These are phyloP conservation scores for Tetragonula carbonaria DNA, from an alignment of 2,888 invertebrate genomes.

Conservation along the genomic window DNA sequence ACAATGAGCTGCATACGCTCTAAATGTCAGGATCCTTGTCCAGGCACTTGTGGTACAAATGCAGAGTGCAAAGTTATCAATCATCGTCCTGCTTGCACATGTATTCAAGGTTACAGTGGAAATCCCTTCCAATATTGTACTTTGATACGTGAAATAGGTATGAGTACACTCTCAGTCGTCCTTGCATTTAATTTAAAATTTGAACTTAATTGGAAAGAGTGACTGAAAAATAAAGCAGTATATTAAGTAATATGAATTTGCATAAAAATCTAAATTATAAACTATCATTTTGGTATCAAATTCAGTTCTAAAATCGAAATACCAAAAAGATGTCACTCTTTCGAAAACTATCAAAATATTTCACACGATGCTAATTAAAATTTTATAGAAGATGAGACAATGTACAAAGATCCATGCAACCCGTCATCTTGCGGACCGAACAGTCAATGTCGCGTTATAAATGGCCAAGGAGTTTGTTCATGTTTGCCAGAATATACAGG, in stretches of 20 bases:
- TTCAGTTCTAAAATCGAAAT: no score
- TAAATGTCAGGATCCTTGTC: slow-evolving; percentile 87
- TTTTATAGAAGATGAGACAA: not conserved
- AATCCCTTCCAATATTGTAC: slow-evolving; percentile 84
- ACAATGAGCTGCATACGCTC: slow-evolving; percentile 86
- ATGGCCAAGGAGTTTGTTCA: slow-evolving; percentile 87
- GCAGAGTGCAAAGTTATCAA: slow-evolving; percentile 83
- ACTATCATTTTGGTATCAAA: no score
- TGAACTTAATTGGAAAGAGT: not conserved
- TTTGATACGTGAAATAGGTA: slow-evolving; percentile 50
- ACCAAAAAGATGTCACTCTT: not conserved
- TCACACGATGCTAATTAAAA: not conserved
- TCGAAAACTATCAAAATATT: not conserved
- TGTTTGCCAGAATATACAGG: slow-evolving; percentile 87
- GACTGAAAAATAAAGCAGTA: no score
- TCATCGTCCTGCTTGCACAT: slow-evolving; percentile 85
- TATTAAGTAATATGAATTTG: no score
- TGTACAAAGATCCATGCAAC: slow-evolving; percentile 84
- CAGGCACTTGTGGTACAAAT: slow-evolving; percentile 85
- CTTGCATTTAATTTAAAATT: not conserved
- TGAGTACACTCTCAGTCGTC: slow-evolving; percentile 24
- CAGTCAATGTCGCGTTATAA: slow-evolving; percentile 88
- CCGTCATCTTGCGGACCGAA: slow-evolving; percentile 91
- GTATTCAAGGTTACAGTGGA: slow-evolving; percentile 84
- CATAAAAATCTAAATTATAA: no score